Base-by-base conservation (phyloP, 2,113 vertebrate species). In the Glareola pratincola region DNA sequence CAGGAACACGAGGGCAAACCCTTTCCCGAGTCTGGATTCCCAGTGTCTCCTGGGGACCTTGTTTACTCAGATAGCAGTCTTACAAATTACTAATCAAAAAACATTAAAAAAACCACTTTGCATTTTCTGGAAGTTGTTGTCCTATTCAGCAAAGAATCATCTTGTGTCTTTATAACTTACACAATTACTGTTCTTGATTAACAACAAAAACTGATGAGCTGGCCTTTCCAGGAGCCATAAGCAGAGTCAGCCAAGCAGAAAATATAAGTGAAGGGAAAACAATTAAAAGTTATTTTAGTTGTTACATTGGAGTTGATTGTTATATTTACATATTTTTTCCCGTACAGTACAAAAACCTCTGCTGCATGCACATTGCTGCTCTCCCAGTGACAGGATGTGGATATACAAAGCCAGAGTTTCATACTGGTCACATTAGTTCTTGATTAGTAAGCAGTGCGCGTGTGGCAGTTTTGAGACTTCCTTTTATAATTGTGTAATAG, bases 101-200 rank as follows among this genome's bases (percentile, higher is more conserved):
- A 56, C 5, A 14, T n/a, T 32, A 2, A 50, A 96, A 96, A 88
- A 82, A 69, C 96, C 79, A 92, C 85, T 97, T 96, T 90, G 91
- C 97, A 95, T 96, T 97, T 98, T 97, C 95, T 92, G 79, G 85
- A 92, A 96, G 93, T 97, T 96, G 95, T 97, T 98, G 96, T 97
- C 90, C 94, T 97, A 95, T 97, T 98, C 97, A 98, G 97, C 97
- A 97, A 98, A 98, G 97, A 94, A 96, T 94, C 68, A 53, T 97
- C 95, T 93, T 64, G 90, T 95, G 75, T 92, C 96, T 97, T 98
- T 95, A 79, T 97, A 97, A 96, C 93, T 98, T 73, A 90, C 75
- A 98, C 97, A 97, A 97, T 98, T 98, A 98, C 96, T 96, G 94
- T 93, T 98, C 97, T 97, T 98, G 98, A 98, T 98, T 98, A 98